Conservation (phyloP, 2,113 vertebrate genomes). For the Mormyrus lacerda region DNA sequence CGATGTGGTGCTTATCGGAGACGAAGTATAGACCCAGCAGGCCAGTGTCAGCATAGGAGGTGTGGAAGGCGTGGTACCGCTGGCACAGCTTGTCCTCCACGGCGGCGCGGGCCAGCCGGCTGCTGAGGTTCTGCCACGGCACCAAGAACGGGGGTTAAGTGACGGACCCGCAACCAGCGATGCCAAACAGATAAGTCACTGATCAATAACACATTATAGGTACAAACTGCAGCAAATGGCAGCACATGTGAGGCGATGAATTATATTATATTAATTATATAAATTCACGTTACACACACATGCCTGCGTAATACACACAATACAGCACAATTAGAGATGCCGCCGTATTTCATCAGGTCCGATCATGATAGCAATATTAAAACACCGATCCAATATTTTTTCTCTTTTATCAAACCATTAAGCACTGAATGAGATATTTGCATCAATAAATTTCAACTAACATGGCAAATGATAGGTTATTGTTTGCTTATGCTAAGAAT, state of each 20-base stretch:
- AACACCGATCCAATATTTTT: background rate
- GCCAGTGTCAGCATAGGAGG: slow-evolving; percentile 81
- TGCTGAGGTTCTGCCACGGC: slow-evolving; percentile 75
- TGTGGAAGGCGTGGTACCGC: slow-evolving; percentile 86
- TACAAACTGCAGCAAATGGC: background rate
- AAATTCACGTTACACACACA: background rate
- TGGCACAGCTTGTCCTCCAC: slow-evolving; percentile 75
- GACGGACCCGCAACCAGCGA: background rate
- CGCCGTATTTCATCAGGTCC: background rate
- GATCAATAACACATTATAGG: background rate
- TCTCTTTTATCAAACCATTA: background rate
- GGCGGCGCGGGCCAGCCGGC: slow-evolving; percentile 66
- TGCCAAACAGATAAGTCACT: background rate
- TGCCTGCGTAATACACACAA: background rate
- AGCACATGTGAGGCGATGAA: background rate
- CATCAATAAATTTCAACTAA: background rate
- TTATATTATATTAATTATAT: background rate
- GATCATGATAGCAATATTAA: background rate
- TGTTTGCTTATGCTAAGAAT: background rate
- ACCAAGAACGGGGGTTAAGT: background rate
- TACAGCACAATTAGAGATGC: background rate
- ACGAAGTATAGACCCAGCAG: slow-evolving; percentile 85
- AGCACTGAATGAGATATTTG: background rate
- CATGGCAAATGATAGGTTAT: background rate
- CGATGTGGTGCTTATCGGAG: slow-evolving; percentile 63